Evolutionary conservation across 2,888 invertebrate species (phyloP), one percentile per base, ranked within the genome.

Genomic region (Mongoloraphidia duomilia): DNA sequence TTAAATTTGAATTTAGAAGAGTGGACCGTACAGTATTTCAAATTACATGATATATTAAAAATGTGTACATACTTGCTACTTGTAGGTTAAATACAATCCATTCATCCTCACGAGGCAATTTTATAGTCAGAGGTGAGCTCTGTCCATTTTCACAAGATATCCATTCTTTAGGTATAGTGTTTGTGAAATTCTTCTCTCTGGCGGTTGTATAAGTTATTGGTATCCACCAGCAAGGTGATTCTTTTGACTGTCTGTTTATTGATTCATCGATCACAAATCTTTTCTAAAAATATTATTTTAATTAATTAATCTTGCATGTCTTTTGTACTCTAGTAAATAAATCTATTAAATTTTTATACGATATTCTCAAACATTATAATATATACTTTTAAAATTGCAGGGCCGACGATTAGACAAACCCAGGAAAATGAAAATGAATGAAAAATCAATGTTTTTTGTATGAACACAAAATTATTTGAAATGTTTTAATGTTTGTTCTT

Each of bases 41-140:
- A n/a, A n/a, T n/a, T 17, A 17, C 4, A 3, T 2, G 17, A 17
- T 4, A 17, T 17, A 17, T 17, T 17, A 6, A 26, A 26, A 6
- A 26, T 26, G 6, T 3, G 6, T 26, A 26, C 26, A 6, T 26
- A 47, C 47, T 43, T 9, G 48, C 34, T 68, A 86, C 75, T 57
- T 86, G 79, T 1, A 80, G 65, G 59, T 88, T 88, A 63, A 86
- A 79, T 34, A 87, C 70, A 17, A 85, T 62, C 83, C 85, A 87
- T 51, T 80, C 70, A 17, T 75, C 64, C 0, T 65, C 53, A 0
- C 57, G 61, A 0, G 77, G 69, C 45, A 8, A 56, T 49, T 17
- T 50, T 48, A 9, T 59, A 57, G 0, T 53, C 41, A 38, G 47
- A 42, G 12, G 48, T 46, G 17, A 55, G 50, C 58, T 51, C 43